Percentiles rank a stretch among this genome's conserved stretches.
These are phyloP conservation scores for Drosophila saltans DNA, from an alignment of 1,140 invertebrate species.

Conservation along the genomic window DNA sequence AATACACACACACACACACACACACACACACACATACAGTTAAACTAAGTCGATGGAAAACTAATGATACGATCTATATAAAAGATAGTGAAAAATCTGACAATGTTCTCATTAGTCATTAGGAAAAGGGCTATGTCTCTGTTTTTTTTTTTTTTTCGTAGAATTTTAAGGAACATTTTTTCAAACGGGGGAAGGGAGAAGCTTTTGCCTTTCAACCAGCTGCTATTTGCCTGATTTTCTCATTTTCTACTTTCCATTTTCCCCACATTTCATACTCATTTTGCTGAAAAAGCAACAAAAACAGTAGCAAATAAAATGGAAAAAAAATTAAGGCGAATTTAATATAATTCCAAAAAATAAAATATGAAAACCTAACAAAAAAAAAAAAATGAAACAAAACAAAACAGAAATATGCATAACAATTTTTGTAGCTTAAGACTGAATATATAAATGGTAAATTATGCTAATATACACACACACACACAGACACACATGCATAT, in stretches of 20 bases:
- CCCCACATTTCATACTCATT: conserved; percentile 39
- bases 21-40: neutral
- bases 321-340: conserved; percentile 64
- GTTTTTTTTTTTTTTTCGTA: neutral
- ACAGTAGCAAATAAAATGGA: conserved; percentile 34
- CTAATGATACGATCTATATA: neutral
- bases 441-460: conserved; percentile 79
- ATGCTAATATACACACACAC: conserved; percentile 71
- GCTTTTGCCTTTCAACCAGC: conserved; percentile 15
- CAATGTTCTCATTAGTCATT: conserved; percentile 6
- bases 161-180: neutral
- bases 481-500: conserved; percentile 1
- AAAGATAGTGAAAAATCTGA: conserved; percentile 7
- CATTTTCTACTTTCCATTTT: conserved; percentile 24
- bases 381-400: conserved; percentile 27
- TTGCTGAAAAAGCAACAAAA: conserved; percentile 41
- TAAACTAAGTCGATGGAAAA: neutral
- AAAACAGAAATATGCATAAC: conserved; percentile 78
- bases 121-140: neutral
- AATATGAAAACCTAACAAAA: conserved; percentile 32
- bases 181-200: neutral
- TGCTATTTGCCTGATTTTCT: conserved; percentile 6
- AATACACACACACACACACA: neutral
- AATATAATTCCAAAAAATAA: conserved; percentile 47
- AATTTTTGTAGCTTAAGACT: conserved; percentile 82